A percentile compares a stretch with the other conserved stretches of the same genome.
Conservation (phyloP, 2,113 vertebrate species). For the Lamprologus sp. region DNA sequence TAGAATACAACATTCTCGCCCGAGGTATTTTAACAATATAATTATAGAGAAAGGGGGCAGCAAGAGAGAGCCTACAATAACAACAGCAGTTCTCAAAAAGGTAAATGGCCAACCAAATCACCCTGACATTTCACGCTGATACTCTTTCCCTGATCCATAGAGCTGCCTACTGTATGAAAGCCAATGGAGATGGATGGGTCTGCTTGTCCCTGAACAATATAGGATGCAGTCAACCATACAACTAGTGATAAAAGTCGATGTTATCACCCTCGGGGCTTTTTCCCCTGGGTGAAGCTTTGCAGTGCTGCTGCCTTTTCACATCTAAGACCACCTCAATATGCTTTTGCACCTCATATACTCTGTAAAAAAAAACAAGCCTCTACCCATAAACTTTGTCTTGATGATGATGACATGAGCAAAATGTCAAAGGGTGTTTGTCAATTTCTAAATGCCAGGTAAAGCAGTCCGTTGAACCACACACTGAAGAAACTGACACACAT, state of each 20-base stretch:
- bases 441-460: not conserved
- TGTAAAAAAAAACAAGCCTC: not conserved
- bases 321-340: not conserved
- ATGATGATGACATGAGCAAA: not conserved
- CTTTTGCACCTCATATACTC: not conserved
- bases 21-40: not conserved
- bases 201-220: constrained; percentile 54
- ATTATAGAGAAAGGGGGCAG: not conserved
- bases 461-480: not conserved
- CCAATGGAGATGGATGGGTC: constrained; percentile 61
- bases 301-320: not conserved
- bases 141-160: constrained; percentile 36
- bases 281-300: constrained; percentile 32
- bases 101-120: constrained; percentile 34
- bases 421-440: constrained; percentile 1
- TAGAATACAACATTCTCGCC: not conserved
- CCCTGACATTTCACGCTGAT: constrained; percentile 33
- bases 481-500: not conserved
- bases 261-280: constrained; percentile 47
- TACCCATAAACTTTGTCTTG: not conserved
- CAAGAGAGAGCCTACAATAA: not conserved
- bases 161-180: constrained; percentile 30
- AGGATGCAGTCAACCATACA: constrained; percentile 58
- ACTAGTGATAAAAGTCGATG: constrained; percentile 63
- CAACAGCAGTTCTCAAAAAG: constrained; percentile 11